phyloP scores from a whole-genome alignment of 2,797 vertebrate genomes.

The Botia kubotai region DNA sequence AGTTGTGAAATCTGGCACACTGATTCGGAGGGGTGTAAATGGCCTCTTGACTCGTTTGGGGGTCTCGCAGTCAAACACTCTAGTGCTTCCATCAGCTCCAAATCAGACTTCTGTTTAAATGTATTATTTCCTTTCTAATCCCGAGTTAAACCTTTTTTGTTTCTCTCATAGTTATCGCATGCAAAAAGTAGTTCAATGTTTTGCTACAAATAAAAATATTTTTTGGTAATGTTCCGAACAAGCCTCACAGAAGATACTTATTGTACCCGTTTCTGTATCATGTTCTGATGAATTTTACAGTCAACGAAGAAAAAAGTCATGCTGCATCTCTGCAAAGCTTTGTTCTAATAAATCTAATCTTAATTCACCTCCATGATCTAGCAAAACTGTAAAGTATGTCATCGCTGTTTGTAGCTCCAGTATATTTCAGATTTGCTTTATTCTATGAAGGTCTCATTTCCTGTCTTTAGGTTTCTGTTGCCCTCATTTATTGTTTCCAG shows the following conservation, averaged over 20 bases:
- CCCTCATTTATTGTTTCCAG: constrained; percentile 23
- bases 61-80: not conserved
- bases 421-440: constrained; percentile 10
- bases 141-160: not conserved
- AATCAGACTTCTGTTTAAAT: not conserved
- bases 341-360: not conserved
- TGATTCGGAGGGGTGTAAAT: not conserved
- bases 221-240: not conserved
- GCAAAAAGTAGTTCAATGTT: not conserved
- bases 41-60: not conserved
- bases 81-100: not conserved
- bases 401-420: not conserved
- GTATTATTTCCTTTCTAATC: no score
- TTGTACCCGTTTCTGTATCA: not conserved
- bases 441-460: constrained; percentile 3
- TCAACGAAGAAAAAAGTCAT: not conserved
- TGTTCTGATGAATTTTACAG: not conserved
- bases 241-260: not conserved
- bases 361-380: not conserved
- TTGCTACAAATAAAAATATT: not conserved
- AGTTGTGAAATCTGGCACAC: not conserved
- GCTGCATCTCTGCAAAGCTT: not conserved
- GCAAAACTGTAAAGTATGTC: not conserved
- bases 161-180: not conserved
- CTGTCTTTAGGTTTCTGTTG: constrained; percentile 9